Evolutionary conservation across 2,113 vertebrate genomes (phyloP).

Genomic region (Notechis scutatus): DNA sequence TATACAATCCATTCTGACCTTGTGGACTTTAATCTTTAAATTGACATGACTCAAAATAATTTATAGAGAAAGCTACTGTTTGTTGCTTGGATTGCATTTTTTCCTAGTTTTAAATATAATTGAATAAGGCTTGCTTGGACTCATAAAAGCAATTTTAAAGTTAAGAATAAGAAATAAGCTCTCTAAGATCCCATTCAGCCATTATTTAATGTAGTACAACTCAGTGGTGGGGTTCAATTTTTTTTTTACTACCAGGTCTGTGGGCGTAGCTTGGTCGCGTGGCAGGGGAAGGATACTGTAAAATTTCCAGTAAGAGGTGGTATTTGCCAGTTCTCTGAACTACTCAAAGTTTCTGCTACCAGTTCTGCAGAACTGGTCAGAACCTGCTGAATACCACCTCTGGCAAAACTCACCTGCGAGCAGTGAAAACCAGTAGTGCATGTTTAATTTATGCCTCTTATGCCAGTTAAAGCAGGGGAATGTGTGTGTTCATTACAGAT

Average conservation of each 20-base stretch:
- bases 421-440: neutral
- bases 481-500: neutral
- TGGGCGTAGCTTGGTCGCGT: too few relatives aligned
- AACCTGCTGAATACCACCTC: too few relatives aligned
- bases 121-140: neutral
- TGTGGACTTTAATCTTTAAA: neutral
- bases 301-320: too few relatives aligned
- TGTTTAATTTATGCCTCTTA: neutral
- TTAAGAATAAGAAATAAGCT: neutral
- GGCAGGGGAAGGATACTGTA: too few relatives aligned
- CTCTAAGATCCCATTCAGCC: neutral
- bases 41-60: neutral
- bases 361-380: too few relatives aligned
- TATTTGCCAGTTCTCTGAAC: too few relatives aligned
- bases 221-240: neutral
- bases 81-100: neutral
- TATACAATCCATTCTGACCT: neutral
- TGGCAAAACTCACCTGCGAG: neutral
- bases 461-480: neutral
- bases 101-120: neutral
- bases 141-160: neutral
- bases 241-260: too few relatives aligned
- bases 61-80: neutral
- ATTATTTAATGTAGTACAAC: neutral
- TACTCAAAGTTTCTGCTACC: too few relatives aligned